Base-by-base conservation (phyloP, 2,888 invertebrate genomes). In the Philonicus albiceps region DNA sequence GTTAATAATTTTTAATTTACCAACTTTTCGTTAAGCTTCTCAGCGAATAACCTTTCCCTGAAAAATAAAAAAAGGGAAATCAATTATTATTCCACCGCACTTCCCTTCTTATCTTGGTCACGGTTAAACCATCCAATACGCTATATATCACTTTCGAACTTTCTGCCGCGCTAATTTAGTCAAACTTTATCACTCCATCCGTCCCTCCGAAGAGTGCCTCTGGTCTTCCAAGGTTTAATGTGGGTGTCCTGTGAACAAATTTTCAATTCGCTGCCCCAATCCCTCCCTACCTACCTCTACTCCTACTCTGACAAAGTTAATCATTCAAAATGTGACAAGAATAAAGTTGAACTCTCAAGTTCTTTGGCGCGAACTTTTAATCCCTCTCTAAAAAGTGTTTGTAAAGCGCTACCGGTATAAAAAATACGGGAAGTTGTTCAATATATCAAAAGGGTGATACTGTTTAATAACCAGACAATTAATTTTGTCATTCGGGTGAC, bases 281-380 rank as follows among this genome's bases (percentile, higher is more conserved):
- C 64, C 75, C 49, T 27, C 8, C 49, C 74, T 22, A 34, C 53
- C 73, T 34, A 49, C 13, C 2, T 30, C 86, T 74, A 27, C 34
- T 30, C 73, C 85, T 78, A 78, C 84, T 86, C 80, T 73, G 74
- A 31, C 31, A 86, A 87, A 86, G 86, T 87, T 87, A 87, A 87
- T 87, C 87, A 87, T 87, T 87, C 87, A 87, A 87, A 87, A 86
- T 87, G 87, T 87, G 87, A 86, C 87, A 87, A 86, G 87, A 85
- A 87, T 87, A 87, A 87, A 87, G 86, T 87, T 87, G 55, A 27
- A 27, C 64, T 64, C 73, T 34, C 73, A 74, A 87, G 76, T 86
- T 86, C 85, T 86, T 87, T 85, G 74, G 49, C 55, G 73, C 13
- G 76, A 87, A 87, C 85, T 85, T 87, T 87, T 55, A 86, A 87